These are phyloP conservation scores for Artemia sp. DNA, from an alignment of 2,888 invertebrate species.

Conservation along the genomic window DNA sequence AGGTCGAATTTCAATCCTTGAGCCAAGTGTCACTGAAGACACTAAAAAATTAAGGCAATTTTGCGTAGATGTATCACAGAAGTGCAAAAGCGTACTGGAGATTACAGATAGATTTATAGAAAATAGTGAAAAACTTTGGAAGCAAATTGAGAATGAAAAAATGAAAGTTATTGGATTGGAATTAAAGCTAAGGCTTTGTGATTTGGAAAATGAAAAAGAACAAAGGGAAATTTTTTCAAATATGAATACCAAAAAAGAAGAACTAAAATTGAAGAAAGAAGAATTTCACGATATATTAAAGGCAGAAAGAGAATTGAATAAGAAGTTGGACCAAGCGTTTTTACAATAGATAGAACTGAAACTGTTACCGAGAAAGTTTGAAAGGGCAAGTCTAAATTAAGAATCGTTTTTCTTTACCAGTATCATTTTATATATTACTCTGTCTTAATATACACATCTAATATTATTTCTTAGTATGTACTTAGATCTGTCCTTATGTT, in stretches of 20 bases:
- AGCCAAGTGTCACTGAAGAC: too few species aligned
- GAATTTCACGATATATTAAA: neutral
- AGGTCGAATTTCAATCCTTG: too few species aligned
- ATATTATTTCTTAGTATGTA: too few species aligned
- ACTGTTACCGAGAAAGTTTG: too few species aligned
- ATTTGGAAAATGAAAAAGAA: neutral
- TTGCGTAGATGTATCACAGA: neutral
- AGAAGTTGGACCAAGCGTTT: neutral
- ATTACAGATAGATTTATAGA: neutral
- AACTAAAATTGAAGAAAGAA: neutral
- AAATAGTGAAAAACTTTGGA: neutral
- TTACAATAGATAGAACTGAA: neutral
- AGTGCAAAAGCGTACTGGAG: neutral
- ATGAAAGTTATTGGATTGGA: neutral
- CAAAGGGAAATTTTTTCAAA: neutral
- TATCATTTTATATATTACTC: too few species aligned
- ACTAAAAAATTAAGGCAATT: too few species aligned
- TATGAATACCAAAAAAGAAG: neutral
- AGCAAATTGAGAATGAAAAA: neutral
- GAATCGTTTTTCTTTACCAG: too few species aligned
- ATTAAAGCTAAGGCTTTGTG: neutral
- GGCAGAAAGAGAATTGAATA: neutral
- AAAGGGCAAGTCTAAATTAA: too few species aligned
- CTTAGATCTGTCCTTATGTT: too few species aligned
- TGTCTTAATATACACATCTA: too few species aligned